Conservation (phyloP, 2,888 invertebrate genomes). For the Antheraea yamamai region DNA sequence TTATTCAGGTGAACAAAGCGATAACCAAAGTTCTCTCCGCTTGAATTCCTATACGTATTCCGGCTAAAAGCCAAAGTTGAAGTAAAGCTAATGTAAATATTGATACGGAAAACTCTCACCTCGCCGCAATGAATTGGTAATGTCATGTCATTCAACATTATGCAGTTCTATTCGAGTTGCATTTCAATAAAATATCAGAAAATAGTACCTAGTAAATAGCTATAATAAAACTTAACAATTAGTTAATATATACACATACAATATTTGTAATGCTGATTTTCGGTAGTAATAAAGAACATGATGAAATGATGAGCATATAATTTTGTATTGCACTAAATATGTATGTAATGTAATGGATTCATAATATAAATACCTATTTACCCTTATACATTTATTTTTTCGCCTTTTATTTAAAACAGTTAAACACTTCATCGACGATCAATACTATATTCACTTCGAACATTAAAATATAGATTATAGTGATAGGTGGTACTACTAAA, state of each 20-base stretch:
- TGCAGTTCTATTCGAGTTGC: constrained; percentile 1
- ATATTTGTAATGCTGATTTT: neutral
- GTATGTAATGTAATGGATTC: too few relatives aligned
- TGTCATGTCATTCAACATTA: constrained; percentile 28
- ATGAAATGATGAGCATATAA: too few relatives aligned
- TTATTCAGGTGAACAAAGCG: constrained; percentile 26
- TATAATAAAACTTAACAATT: neutral
- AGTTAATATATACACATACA: neutral
- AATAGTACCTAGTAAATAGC: neutral
- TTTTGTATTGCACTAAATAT: too few relatives aligned
- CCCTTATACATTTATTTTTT: too few relatives aligned
- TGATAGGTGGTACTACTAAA: too few relatives aligned
- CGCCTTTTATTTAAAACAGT: too few relatives aligned
- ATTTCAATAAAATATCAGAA: neutral
- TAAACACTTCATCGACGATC: too few relatives aligned
- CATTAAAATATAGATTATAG: too few relatives aligned
- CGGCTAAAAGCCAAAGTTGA: constrained; percentile 52
- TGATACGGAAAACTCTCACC: constrained; percentile 57
- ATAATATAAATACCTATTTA: too few relatives aligned
- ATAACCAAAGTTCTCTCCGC: constrained; percentile 22
- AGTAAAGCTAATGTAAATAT: constrained; percentile 54
- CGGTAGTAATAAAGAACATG: too few relatives aligned
- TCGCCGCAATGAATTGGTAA: constrained; percentile 56
- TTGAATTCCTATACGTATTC: constrained; percentile 24
- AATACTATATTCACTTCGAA: too few relatives aligned